Conservation (phyloP, 2,797 vertebrate species). For the Phoebastria nigripes region DNA sequence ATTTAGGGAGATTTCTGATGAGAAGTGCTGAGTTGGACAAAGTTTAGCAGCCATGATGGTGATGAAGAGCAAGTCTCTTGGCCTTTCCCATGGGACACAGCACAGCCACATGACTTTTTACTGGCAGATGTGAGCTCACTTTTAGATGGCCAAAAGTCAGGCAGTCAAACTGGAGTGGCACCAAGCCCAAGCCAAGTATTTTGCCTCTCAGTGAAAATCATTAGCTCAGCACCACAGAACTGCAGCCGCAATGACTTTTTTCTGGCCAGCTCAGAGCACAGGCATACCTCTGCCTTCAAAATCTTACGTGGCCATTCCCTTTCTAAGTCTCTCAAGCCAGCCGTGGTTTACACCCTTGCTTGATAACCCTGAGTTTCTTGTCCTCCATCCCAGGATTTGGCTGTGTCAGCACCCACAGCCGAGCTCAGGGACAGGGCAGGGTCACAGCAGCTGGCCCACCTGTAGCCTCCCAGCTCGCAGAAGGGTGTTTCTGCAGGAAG, state of each 20-base stretch:
- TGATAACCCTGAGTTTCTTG: not conserved
- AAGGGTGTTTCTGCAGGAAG: conserved; percentile 19
- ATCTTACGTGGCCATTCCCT: not conserved
- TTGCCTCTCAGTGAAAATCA: not conserved
- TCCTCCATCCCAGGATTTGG: not conserved
- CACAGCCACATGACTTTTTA: not conserved
- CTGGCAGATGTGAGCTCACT: not conserved
- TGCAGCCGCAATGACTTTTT: not conserved
- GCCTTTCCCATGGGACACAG: not conserved
- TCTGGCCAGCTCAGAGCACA: not conserved
- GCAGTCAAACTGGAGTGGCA: not conserved
- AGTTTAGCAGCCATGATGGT: not conserved
- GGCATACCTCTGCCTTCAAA: not conserved
- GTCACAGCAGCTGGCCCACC: not conserved
- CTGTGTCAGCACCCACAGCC: rapidly evolving
- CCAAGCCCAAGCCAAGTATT: not conserved
- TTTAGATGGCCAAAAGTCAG: not conserved
- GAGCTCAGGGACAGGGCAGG: not conserved
- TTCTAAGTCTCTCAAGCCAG: not conserved
- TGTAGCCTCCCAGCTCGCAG: not conserved
- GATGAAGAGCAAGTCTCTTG: not conserved
- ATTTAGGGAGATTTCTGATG: not conserved
- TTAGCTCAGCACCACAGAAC: not conserved
- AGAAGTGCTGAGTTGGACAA: not conserved
- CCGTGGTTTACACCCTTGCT: not conserved